phyloP scores from a whole-genome alignment of 2,113 vertebrate genomes.

The Hipposideros armiger region DNA sequence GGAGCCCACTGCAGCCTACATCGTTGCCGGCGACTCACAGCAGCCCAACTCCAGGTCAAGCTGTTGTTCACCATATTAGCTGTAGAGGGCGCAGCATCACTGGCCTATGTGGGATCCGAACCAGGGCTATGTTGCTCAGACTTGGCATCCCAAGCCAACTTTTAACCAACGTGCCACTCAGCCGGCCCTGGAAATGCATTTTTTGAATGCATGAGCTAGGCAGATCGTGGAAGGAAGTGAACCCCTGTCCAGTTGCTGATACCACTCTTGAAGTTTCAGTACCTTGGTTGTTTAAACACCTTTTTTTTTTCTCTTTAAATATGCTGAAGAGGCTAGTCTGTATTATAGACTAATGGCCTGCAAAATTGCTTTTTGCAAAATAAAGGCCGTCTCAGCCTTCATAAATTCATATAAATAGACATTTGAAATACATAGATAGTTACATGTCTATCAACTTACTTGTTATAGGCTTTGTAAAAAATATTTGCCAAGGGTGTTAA shows the following conservation, averaged over 20 bases:
- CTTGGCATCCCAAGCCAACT: too few relatives aligned
- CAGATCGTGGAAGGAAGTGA: constrained; percentile 21
- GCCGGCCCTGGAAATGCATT: not conserved
- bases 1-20: too few relatives aligned
- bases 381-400: not conserved
- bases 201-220: not conserved
- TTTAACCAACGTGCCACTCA: too few relatives aligned
- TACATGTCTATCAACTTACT: not conserved
- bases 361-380: constrained; percentile 66
- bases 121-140: too few relatives aligned
- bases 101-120: too few relatives aligned
- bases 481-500: not conserved
- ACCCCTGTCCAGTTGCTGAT: not conserved
- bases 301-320: not conserved
- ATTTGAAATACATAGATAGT: not conserved
- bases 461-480: not conserved
- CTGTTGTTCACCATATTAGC: too few relatives aligned
- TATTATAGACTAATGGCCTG: not conserved
- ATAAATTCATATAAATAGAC: not conserved
- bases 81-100: too few relatives aligned
- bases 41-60: too few relatives aligned
- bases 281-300: not conserved
- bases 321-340: not conserved
- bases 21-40: too few relatives aligned
- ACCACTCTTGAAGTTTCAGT: not conserved